A percentile compares a stretch with the other conserved stretches of the same genome.
These are phyloP conservation scores for Oligia fasciuncula DNA, from an alignment of 2,888 invertebrate species.

Conservation along the genomic window DNA sequence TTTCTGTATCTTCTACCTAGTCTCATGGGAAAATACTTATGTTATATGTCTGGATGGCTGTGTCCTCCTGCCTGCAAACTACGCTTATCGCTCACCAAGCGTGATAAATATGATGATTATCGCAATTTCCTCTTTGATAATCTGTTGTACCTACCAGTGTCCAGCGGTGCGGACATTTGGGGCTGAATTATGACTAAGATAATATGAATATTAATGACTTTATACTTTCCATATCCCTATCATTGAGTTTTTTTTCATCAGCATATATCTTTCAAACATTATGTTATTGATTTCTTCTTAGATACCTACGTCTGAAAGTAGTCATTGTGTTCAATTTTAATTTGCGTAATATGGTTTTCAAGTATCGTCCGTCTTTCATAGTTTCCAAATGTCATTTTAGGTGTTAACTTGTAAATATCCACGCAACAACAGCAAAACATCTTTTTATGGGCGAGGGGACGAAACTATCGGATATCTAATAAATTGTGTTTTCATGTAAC, in stretches of 20 bases:
- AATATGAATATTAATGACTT: not conserved
- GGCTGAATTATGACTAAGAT: constrained; percentile 14
- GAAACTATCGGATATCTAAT: constrained; percentile 10
- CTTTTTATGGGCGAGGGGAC: not conserved
- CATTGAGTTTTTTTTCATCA: not conserved
- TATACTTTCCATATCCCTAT: not conserved
- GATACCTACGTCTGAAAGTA: not conserved
- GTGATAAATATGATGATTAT: constrained; percentile 10
- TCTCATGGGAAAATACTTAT: not conserved
- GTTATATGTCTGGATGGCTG: too few species aligned
- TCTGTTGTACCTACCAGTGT: constrained; percentile 1
- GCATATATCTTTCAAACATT: not conserved
- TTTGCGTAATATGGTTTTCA: not conserved
- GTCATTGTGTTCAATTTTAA: not conserved
- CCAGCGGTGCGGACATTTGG: not conserved
- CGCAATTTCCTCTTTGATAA: constrained; percentile 21
- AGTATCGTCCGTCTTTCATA: not conserved
- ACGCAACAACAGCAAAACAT: not conserved
- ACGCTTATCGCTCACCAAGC: constrained; percentile 3
- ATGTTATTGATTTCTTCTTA: not conserved
- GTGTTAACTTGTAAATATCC: not conserved
- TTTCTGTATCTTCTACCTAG: not conserved
- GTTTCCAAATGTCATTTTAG: constrained; percentile 1
- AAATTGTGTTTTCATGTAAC: constrained; percentile 42
- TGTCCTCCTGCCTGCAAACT: constrained; percentile 1